phyloP scores from a whole-genome alignment of 2,797 vertebrate species.

The Malurus leucopterus region DNA sequence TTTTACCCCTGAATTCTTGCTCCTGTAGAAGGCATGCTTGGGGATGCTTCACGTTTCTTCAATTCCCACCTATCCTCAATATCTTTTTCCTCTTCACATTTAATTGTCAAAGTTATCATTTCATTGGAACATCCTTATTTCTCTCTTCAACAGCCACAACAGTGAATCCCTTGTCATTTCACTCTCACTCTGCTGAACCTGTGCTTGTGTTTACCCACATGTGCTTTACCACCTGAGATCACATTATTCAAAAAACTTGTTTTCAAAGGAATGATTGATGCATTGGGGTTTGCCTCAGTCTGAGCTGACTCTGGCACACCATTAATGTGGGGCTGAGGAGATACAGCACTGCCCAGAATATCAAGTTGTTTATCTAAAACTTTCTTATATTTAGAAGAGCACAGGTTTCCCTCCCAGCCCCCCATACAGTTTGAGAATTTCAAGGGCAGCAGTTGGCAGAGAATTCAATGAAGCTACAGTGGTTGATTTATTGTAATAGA shows the following conservation, averaged over 20 bases:
- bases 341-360: neutral
- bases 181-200: neutral
- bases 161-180: neutral
- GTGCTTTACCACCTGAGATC: neutral
- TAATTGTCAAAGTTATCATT: neutral
- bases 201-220: neutral
- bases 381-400: neutral
- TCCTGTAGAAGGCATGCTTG: neutral
- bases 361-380: neutral
- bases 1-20: neutral
- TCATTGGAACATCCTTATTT: neutral
- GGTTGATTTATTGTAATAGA: conserved; percentile 46
- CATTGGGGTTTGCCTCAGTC: neutral
- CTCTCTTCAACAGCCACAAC: neutral
- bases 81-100: neutral
- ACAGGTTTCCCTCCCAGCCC: neutral
- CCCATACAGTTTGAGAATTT: neutral
- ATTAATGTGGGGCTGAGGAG: neutral
- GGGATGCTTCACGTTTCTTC: neutral
- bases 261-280: neutral
- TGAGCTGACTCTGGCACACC: neutral
- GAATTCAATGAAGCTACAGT: neutral
- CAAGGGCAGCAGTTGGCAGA: conserved; percentile 26
- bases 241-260: neutral
- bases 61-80: neutral